Evolutionary conservation across 2,797 vertebrate genomes (phyloP).

Genomic region (Anolis apletophallus): DNA sequence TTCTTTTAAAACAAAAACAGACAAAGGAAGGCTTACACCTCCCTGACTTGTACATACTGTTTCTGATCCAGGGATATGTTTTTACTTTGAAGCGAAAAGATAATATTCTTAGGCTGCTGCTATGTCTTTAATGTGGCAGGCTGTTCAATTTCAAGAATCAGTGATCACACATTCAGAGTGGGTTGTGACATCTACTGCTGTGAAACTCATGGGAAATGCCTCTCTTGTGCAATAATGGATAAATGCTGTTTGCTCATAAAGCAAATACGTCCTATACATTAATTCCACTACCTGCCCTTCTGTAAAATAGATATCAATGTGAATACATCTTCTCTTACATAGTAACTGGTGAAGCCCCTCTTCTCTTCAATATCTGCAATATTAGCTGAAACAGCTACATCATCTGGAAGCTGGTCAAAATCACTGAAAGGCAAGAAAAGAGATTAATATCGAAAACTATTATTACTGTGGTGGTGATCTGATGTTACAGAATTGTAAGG

Average conservation of each 20-base stretch:
- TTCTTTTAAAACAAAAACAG: too few relatives aligned
- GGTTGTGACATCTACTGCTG: neutral
- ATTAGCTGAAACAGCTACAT: slow-evolving; percentile 89
- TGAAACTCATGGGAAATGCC: neutral
- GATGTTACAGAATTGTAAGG: neutral
- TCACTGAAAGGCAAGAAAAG: slow-evolving; percentile 80
- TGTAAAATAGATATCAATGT: neutral
- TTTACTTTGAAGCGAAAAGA: too few relatives aligned
- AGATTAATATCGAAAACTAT: slow-evolving; percentile 1
- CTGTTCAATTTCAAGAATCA: neutral
- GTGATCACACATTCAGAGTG: neutral
- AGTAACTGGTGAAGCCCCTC: slow-evolving; percentile 91
- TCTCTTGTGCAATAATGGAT: neutral
- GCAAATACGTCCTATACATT: neutral
- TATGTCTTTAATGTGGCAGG: too few relatives aligned
- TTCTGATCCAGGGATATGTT: too few relatives aligned
- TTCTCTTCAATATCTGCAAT: slow-evolving; percentile 93
- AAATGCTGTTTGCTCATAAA: neutral
- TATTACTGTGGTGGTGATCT: neutral
- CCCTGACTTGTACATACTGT: too few relatives aligned
- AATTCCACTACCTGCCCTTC: neutral
- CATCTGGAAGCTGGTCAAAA: slow-evolving; percentile 93
- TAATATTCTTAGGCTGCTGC: too few relatives aligned
- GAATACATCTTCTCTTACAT: slow-evolving; percentile 79
- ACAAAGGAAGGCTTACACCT: too few relatives aligned